Conservation (phyloP, 2,797 vertebrate species). For the Sebastes trivittatus region DNA sequence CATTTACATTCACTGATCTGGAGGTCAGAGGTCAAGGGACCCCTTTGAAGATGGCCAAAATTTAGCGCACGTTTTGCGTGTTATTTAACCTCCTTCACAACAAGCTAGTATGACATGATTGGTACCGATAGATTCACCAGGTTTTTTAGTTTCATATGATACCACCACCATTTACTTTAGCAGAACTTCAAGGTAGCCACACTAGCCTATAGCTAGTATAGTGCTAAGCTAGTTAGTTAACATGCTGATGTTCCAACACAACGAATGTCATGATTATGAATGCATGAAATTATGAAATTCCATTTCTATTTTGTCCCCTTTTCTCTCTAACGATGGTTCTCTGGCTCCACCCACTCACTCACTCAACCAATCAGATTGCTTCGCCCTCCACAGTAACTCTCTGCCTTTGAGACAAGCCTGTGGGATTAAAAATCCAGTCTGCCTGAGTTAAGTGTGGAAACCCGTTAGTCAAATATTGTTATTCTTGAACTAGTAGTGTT, state of each 20-base stretch:
- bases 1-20: accelerated
- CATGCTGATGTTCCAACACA: not conserved
- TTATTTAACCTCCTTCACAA: too few species aligned
- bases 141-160: too few species aligned
- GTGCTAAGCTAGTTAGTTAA: not conserved
- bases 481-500: not conserved
- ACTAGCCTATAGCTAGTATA: not conserved
- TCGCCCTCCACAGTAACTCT: not conserved
- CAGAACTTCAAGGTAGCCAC: not conserved
- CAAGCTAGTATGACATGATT: too few species aligned
- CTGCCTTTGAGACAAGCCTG: not conserved
- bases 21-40: too few species aligned
- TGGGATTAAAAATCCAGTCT: not conserved
- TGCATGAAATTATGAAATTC: not conserved
- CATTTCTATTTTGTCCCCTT: too few species aligned
- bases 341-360: not conserved
- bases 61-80: too few species aligned
- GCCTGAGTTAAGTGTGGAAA: not conserved
- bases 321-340: not conserved
- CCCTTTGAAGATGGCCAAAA: too few species aligned
- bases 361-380: not conserved
- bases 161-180: too few species aligned
- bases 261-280: not conserved
- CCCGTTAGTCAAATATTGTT: not conserved
- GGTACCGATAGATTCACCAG: too few species aligned